Base-by-base conservation (phyloP, 2,888 invertebrate species). In the Hybos culiciformis region DNA sequence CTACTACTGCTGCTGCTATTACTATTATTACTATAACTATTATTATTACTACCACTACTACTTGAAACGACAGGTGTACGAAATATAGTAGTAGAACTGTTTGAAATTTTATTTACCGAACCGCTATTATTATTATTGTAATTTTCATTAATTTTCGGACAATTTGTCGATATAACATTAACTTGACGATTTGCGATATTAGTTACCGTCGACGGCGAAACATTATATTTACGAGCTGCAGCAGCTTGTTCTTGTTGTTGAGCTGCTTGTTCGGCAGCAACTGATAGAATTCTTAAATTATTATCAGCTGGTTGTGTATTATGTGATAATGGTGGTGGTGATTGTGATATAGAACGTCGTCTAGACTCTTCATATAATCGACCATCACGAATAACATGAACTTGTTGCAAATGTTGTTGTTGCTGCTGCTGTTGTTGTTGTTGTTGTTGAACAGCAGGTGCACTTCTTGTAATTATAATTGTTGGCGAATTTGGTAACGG, bases 331-430 rank as follows among this genome's bases (percentile, higher is more conserved):
- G 47, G 44, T 37, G 46, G 40, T 26, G 50, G 46, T 23, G 50
- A 42, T 2, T 55, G 43, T 29, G 50, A 41, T 20, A 46, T 49
- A 26, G 44, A 39, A 15, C 48, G 48, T 20, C 49, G 45, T 37
- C 47, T 46, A 23, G 45, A 46, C 43, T 65, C 65, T 18, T 66
- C 66, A 43, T 65, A 65, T 17, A 62, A 52, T 8, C 66, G 61
- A 29, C 65, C 65, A 51, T 66, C 66, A 46, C 63, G 59, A 45
- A 66, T 66, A n/a, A 66, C 66, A 19, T 65, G 63, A 41, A 66
- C 66, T 51, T 64, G 64, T 39, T 62, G 61, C 18, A 46, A 49
- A 23, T 46, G 45, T 14, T 49, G 48, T 7, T 37, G 41, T 15
- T 44, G 46, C 6, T 42, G 48, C 26, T 18, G 32, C 54, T 57